Evolutionary conservation across 2,888 invertebrate genomes (phyloP).

Genomic region (Hypena proboscidalis): DNA sequence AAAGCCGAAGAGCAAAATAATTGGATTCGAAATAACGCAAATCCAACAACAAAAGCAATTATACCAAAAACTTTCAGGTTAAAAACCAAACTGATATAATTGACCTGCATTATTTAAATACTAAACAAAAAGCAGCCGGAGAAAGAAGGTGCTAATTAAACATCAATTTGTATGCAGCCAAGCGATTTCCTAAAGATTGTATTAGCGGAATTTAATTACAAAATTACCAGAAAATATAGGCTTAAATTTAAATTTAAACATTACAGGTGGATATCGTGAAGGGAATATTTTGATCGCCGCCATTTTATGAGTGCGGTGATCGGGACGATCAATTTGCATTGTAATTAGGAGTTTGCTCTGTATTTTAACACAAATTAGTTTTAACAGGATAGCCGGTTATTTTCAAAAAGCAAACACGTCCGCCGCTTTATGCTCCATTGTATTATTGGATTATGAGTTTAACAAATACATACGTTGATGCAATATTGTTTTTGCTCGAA

Average conservation of each 20-base stretch:
- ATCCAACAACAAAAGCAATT: too few species aligned
- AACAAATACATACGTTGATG: conserved; percentile 33
- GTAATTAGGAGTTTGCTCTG: conserved; percentile 74
- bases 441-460: conserved; percentile 39
- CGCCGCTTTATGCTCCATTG: conserved; percentile 43
- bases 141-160: conserved; percentile 11
- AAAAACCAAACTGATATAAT: too few species aligned
- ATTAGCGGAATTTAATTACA: conserved; percentile 15
- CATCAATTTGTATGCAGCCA: conserved; percentile 9
- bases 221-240: conserved; percentile 34
- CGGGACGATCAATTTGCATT: conserved; percentile 80
- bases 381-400: conserved; percentile 59
- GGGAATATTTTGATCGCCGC: conserved; percentile 55
- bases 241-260: conserved; percentile 39
- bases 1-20: too few species aligned
- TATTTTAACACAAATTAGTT: conserved; percentile 77
- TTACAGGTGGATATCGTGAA: conserved; percentile 29
- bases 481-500: conserved; percentile 24
- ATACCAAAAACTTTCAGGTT: too few species aligned
- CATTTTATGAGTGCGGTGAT: conserved; percentile 71
- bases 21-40: too few species aligned
- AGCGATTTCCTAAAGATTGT: conserved; percentile 26
- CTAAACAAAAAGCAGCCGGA: background rate
- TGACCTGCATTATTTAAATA: too few species aligned
- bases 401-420: conserved; percentile 54